Conservation (phyloP, 2,113 vertebrate genomes). For the Engystomops pustulosus region DNA sequence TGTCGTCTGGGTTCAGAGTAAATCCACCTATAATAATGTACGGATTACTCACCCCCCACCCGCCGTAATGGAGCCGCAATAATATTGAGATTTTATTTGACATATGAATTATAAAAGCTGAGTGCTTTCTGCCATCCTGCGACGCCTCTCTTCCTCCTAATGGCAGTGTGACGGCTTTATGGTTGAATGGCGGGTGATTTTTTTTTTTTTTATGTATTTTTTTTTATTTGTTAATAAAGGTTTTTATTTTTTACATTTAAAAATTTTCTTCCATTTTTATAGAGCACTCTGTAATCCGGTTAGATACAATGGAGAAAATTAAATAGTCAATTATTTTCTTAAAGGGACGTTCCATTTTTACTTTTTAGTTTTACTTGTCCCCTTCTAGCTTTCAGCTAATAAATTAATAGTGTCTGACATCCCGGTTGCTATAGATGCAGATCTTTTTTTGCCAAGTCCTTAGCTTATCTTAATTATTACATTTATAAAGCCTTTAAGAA, state of each 20-base stretch:
- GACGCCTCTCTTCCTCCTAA: not conserved
- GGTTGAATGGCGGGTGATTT: not conserved
- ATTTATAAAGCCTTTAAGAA: no score
- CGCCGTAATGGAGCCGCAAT: conserved; percentile 26
- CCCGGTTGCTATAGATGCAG: no score
- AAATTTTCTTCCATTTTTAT: not conserved
- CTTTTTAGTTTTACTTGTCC: no score
- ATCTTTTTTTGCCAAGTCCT: no score
- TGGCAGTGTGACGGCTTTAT: not conserved
- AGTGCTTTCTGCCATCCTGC: not conserved
- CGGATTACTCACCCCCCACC: conserved; percentile 20
- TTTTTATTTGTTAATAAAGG: not conserved
- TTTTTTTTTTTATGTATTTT: not conserved
- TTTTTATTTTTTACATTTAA: not conserved
- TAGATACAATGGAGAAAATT: not conserved
- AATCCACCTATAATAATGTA: conserved; percentile 12
- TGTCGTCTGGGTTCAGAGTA: not conserved
- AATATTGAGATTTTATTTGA: conserved; percentile 36
- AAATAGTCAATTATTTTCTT: not conserved
- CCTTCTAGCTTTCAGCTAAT: no score
- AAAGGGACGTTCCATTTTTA: no score
- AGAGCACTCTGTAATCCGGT: not conserved
- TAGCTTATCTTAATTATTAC: no score
- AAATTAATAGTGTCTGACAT: no score
- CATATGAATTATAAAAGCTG: conserved; percentile 35